Evolutionary conservation across 2,113 vertebrate genomes (phyloP).

Genomic region (Actenoides lindsayi): DNA sequence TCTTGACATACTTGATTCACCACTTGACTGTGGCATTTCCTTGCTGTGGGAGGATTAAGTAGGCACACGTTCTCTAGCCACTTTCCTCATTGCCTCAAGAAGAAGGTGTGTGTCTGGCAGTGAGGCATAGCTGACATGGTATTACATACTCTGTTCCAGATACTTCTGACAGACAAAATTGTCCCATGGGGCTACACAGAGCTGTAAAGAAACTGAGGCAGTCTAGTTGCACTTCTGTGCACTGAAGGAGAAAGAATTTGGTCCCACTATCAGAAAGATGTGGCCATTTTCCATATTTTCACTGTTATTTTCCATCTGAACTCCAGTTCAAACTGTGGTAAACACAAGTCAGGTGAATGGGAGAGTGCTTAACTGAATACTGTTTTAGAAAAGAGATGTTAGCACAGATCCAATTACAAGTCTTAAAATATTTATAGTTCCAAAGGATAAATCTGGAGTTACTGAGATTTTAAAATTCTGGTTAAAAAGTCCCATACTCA

Average conservation of each 20-base stretch:
- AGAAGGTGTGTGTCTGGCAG: background rate
- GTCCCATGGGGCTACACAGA: background rate
- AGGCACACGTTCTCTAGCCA: accelerated
- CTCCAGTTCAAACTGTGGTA: background rate
- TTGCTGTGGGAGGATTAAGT: background rate
- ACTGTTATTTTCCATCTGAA: background rate
- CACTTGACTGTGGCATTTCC: background rate
- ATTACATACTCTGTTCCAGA: background rate
- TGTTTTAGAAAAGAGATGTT: background rate
- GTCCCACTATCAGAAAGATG: background rate
- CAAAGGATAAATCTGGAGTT: background rate
- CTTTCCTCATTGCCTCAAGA: background rate
- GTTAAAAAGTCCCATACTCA: background rate
- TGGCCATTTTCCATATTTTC: background rate
- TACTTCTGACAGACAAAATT: background rate
- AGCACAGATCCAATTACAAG: background rate
- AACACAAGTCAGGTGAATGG: background rate
- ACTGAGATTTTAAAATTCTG: background rate
- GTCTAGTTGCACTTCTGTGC: background rate
- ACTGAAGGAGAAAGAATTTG: background rate
- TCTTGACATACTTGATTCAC: background rate
- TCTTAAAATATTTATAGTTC: background rate
- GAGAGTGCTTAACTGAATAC: background rate
- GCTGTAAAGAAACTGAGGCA: background rate
- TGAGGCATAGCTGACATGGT: background rate